Conservation (phyloP, 1,140 invertebrate genomes). For the Lysiphlebus fabarum region DNA sequence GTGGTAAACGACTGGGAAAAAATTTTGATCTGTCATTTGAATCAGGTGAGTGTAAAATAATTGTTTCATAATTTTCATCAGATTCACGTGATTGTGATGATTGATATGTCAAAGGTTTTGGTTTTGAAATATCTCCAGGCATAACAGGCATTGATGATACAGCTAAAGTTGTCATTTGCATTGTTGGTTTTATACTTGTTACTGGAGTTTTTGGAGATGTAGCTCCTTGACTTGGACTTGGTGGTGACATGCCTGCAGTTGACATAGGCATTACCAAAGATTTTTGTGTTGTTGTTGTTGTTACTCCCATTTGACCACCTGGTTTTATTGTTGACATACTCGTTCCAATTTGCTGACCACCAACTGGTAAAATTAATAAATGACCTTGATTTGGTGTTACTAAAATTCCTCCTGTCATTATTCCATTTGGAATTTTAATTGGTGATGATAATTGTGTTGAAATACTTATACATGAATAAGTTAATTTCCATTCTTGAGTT, state of each 20-base stretch:
- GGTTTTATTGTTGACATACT: not conserved
- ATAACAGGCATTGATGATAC: not conserved
- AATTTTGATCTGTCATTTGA: not conserved
- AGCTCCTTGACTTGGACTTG: not conserved
- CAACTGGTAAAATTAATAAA: not conserved
- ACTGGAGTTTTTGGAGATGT: not conserved
- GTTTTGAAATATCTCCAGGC: not conserved
- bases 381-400: not conserved
- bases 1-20: slow-evolving; percentile 3
- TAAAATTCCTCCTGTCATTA: not conserved
- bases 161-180: not conserved
- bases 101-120: too few species aligned
- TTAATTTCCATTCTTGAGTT: slow-evolving; percentile 37
- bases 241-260: not conserved
- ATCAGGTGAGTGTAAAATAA: not conserved
- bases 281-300: not conserved
- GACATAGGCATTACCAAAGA: too few species aligned
- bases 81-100: too few species aligned
- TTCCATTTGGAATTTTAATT: not conserved
- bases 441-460: slow-evolving; percentile 26
- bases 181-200: slow-evolving; percentile 2
- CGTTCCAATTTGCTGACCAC: not conserved
- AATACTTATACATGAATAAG: slow-evolving; percentile 37
- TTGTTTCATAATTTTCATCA: not conserved
- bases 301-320: not conserved